A percentile compares a stretch with the other conserved stretches of the same genome.
Evolutionary conservation across 2,888 invertebrate genomes (phyloP).

Genomic region (Cancer borealis): DNA sequence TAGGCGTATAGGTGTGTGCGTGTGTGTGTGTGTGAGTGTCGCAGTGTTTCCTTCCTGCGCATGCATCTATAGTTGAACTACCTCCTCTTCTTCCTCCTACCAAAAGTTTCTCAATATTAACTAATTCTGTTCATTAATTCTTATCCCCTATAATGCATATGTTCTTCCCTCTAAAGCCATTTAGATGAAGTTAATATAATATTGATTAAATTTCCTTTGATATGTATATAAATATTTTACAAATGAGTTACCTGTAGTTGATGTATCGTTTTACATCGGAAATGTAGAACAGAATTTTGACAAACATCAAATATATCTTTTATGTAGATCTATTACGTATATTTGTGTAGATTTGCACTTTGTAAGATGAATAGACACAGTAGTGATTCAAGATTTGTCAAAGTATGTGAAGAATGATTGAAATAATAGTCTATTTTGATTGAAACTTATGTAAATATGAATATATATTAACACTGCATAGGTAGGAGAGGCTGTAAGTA

Average conservation of each 20-base stretch:
- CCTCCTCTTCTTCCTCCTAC: slow-evolving; percentile 33
- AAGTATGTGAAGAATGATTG: neutral
- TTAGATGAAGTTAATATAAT: neutral
- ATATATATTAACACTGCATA: neutral
- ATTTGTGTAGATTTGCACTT: neutral
- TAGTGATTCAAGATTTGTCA: neutral
- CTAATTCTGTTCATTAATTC: neutral
- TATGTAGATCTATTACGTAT: neutral
- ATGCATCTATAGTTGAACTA: slow-evolving; percentile 9
- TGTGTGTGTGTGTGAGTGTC: neutral
- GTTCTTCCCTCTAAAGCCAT: neutral
- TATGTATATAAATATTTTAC: neutral
- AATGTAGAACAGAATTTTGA: neutral
- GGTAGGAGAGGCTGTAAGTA: neutral
- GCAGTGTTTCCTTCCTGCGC: slow-evolving; percentile 2
- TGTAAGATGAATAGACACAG: neutral
- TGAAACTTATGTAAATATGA: neutral
- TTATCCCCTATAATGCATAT: neutral
- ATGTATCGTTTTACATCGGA: neutral
- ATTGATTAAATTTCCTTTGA: neutral
- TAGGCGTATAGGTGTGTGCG: neutral
- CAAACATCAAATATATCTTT: neutral
- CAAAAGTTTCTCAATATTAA: neutral
- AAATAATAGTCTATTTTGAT: neutral
- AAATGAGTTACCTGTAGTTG: neutral